Conservation (phyloP, 1,140 invertebrate genomes). For the Galendromus occidentalis region DNA sequence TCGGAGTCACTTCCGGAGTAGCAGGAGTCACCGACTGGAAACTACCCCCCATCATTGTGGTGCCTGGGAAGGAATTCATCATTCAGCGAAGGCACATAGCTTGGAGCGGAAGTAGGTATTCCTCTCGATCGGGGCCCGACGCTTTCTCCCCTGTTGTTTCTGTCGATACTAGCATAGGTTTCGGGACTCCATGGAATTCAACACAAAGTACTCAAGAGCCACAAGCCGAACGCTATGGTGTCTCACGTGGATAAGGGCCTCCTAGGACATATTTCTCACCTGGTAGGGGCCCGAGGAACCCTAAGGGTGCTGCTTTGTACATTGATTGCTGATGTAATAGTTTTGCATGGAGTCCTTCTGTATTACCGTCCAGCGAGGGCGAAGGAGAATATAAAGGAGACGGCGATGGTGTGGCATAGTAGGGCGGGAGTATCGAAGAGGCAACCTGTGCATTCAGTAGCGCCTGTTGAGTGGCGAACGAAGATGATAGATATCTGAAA, state of each 20-base stretch:
- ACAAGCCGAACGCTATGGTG: too few species aligned
- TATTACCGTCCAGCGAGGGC: neutral
- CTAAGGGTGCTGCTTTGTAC: neutral
- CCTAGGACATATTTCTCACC: too few species aligned
- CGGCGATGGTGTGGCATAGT: slow-evolving; percentile 2
- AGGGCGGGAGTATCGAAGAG: neutral
- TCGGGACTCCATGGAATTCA: too few species aligned
- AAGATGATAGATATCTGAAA: slow-evolving; percentile 8
- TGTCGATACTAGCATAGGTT: too few species aligned
- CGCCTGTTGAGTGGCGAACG: neutral
- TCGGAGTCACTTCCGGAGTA: neutral
- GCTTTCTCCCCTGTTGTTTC: too few species aligned
- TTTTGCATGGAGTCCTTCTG: neutral
- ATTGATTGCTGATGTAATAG: neutral
- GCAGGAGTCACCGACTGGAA: slow-evolving; percentile 1
- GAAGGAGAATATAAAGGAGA: neutral
- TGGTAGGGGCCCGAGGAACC: too few species aligned
- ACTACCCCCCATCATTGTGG: neutral
- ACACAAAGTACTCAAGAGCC: too few species aligned
- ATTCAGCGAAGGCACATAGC: too few species aligned
- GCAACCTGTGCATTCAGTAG: slow-evolving; percentile 1
- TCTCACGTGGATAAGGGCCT: too few species aligned
- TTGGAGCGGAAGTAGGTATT: too few species aligned
- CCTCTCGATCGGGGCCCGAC: too few species aligned
- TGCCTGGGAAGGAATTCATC: too few species aligned